Conservation (phyloP, 1,140 invertebrate genomes). For the Thaumatotibia leucotreta region DNA sequence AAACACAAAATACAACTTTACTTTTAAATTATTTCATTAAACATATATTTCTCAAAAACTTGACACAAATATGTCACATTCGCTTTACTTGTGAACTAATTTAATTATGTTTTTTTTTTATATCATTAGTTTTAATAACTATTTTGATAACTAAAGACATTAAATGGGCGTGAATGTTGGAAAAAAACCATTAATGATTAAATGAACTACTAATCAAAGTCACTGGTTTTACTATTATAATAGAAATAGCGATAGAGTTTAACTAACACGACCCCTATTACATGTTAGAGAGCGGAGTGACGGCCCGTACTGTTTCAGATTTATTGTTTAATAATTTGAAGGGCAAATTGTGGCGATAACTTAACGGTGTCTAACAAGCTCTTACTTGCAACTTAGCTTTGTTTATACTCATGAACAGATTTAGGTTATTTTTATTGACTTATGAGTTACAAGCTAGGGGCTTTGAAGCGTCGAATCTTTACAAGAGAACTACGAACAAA, state of each 20-base stretch:
- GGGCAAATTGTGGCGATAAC: slow-evolving; percentile 9
- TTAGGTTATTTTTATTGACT: too few relatives aligned
- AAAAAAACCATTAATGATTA: neutral
- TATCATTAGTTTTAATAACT: too few relatives aligned
- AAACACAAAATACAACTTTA: too few relatives aligned
- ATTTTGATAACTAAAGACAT: too few relatives aligned
- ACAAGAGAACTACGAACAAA: too few relatives aligned
- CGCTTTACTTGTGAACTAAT: too few relatives aligned
- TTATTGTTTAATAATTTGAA: slow-evolving; percentile 14
- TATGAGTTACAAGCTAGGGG: too few relatives aligned
- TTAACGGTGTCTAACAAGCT: neutral
- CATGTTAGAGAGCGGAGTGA: neutral
- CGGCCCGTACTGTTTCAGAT: slow-evolving; percentile 4
- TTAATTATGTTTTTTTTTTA: too few relatives aligned
- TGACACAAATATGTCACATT: too few relatives aligned
- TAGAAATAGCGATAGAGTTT: neutral
- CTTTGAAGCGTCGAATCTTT: too few relatives aligned
- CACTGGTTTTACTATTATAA: neutral
- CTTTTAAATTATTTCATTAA: too few relatives aligned
- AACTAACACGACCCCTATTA: neutral
- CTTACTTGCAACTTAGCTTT: neutral
- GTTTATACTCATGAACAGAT: neutral
- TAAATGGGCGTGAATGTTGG: neutral
- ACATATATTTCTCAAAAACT: too few relatives aligned
- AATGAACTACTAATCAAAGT: neutral